These are phyloP conservation scores for Sakesphorus luctuosus DNA, from an alignment of 2,113 vertebrate genomes.

Conservation along the genomic window DNA sequence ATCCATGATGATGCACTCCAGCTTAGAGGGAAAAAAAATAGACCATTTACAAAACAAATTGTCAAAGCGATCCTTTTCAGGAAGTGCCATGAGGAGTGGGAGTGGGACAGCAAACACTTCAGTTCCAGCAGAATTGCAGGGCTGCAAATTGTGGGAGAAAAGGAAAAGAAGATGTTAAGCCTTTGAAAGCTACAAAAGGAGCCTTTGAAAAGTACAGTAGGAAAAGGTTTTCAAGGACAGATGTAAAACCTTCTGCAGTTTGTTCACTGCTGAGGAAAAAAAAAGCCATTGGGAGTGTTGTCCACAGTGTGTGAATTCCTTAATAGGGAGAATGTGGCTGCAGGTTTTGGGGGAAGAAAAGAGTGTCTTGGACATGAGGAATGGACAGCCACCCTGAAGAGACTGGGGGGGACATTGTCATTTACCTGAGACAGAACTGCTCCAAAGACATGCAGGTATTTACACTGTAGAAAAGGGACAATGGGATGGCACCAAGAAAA, in stretches of 20 bases:
- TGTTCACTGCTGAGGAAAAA: not conserved
- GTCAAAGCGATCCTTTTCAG: not conserved
- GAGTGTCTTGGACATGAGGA: not conserved
- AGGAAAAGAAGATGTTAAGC: not conserved
- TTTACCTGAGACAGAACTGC: not conserved
- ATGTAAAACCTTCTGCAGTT: not conserved
- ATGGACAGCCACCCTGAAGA: not conserved
- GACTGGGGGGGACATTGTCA: not conserved
- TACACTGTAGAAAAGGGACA: not conserved
- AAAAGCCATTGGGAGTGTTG: accelerated
- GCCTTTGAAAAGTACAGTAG: not conserved
- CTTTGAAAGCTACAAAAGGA: not conserved
- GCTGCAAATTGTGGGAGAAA: not conserved
- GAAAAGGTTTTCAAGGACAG: not conserved
- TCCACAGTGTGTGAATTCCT: not conserved
- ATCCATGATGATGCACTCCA: not conserved
- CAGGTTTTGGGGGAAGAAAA: not conserved
- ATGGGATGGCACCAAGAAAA: not conserved
- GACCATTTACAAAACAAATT: no score
- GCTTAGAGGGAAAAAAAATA: not conserved
- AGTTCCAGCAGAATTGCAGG: not conserved
- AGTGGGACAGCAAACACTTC: not conserved
- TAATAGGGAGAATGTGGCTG: not conserved
- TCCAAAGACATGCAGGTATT: not conserved
- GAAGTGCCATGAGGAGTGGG: not conserved